These are phyloP conservation scores for Drosophila niveifrons DNA, from an alignment of 2,888 invertebrate genomes.

Conservation along the genomic window DNA sequence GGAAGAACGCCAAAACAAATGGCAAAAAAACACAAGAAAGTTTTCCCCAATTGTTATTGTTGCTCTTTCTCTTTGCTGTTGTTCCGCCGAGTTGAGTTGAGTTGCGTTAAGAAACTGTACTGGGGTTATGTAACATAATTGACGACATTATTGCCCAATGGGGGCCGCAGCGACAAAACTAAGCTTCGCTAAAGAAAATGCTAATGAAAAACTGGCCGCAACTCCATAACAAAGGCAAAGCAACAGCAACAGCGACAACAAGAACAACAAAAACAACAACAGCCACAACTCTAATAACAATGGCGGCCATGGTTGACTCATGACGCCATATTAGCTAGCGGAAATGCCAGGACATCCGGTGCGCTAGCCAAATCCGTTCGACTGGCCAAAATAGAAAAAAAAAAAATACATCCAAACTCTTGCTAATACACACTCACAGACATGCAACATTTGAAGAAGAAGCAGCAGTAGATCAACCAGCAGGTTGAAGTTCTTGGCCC, in stretches of 20 bases:
- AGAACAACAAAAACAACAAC: slow-evolving; percentile 29
- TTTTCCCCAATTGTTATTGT: slow-evolving; percentile 28
- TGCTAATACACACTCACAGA: slow-evolving; percentile 1
- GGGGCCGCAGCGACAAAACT: slow-evolving; percentile 39
- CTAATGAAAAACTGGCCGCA: slow-evolving; percentile 48
- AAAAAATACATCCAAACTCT: slow-evolving; percentile 6
- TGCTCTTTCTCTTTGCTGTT: slow-evolving; percentile 1
- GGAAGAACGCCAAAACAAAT: slow-evolving; percentile 25
- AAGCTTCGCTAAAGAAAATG: slow-evolving; percentile 48
- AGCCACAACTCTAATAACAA: slow-evolving; percentile 23
- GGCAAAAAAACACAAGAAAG: slow-evolving; percentile 26
- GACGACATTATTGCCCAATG: slow-evolving; percentile 69
- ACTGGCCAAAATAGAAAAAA: too few species aligned
- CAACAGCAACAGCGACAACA: slow-evolving; percentile 28
- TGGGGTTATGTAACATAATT: slow-evolving; percentile 68
- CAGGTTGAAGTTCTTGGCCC: slow-evolving; percentile 25
- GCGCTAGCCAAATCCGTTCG: slow-evolving; percentile 44
- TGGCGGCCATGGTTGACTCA: slow-evolving; percentile 49
- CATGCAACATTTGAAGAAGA: neutral
- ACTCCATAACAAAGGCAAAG: slow-evolving; percentile 34
- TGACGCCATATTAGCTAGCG: slow-evolving; percentile 63
- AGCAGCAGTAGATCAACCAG: slow-evolving; percentile 4
- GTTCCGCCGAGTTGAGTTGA: too few species aligned
- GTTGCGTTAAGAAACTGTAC: slow-evolving; percentile 27
- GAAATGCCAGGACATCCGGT: slow-evolving; percentile 71